Percentiles rank a stretch among this genome's conserved stretches.
phyloP scores from a whole-genome alignment of 92 coral and sea anemone species.

The Palythoa grandis region DNA sequence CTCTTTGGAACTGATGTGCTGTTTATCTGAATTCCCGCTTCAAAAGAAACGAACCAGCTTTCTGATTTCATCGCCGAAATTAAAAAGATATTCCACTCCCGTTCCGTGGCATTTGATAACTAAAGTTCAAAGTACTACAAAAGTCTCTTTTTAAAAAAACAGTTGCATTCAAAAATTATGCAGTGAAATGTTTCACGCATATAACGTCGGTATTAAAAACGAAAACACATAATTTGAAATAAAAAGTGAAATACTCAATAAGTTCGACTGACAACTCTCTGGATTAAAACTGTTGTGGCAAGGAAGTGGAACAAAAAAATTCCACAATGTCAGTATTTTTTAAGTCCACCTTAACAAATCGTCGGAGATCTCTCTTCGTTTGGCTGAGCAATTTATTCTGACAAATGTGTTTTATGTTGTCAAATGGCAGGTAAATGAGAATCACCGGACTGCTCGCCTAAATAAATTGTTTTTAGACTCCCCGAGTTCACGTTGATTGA shows the following conservation, averaged over 20 bases:
- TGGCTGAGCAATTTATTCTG: not conserved
- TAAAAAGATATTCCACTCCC: not conserved
- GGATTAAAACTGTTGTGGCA: not conserved
- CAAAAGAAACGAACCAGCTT: not conserved
- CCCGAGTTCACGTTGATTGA: constrained; percentile 34
- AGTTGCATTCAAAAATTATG: not conserved
- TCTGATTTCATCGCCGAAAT: not conserved
- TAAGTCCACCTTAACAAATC: not conserved
- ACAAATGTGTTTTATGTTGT: constrained; percentile 17
- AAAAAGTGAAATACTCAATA: not conserved
- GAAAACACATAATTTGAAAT: not conserved
- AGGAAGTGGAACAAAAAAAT: not conserved
- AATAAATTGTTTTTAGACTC: constrained; percentile 44
- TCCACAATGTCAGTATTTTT: not conserved
- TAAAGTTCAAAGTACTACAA: not conserved
- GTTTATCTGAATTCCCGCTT: not conserved
- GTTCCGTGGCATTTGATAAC: not conserved
- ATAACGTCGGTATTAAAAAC: not conserved
- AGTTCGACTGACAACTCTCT: not conserved
- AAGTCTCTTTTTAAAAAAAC: not conserved
- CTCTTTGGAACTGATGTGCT: not conserved
- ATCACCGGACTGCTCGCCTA: constrained; percentile 24
- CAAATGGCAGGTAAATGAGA: constrained; percentile 31
- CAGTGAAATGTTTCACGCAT: not conserved
- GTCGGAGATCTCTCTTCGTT: constrained; percentile 10